phyloP scores from a whole-genome alignment of 2,797 vertebrate species.

The Catharus ustulatus region DNA sequence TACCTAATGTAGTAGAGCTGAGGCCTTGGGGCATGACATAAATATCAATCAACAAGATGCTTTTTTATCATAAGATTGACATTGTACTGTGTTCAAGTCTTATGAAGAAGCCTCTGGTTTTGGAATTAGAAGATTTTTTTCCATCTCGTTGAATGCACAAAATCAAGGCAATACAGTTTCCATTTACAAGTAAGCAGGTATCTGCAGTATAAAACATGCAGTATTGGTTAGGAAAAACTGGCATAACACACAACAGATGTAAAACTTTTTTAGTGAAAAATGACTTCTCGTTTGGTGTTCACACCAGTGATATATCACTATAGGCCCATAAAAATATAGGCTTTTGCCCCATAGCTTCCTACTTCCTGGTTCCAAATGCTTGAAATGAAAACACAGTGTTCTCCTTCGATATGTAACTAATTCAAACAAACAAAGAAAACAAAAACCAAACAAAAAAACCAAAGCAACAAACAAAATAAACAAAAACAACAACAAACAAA shows the following conservation, averaged over 20 bases:
- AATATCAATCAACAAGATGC: background rate
- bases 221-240: background rate
- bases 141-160: background rate
- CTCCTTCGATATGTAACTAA: background rate
- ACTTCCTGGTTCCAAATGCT: background rate
- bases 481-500: background rate
- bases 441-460: background rate
- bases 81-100: background rate
- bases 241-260: background rate
- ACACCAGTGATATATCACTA: background rate
- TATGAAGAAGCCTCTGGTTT: background rate
- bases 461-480: background rate
- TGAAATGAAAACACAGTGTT: background rate
- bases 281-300: background rate
- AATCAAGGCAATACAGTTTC: background rate
- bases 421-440: background rate
- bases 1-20: background rate
- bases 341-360: background rate
- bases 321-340: background rate
- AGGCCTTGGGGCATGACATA: background rate
- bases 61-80: background rate
- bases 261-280: background rate
- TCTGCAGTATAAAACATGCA: background rate
- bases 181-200: background rate
- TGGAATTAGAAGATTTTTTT: background rate